Conservation (phyloP, 2,113 vertebrate genomes). For the Silurus glanis region DNA sequence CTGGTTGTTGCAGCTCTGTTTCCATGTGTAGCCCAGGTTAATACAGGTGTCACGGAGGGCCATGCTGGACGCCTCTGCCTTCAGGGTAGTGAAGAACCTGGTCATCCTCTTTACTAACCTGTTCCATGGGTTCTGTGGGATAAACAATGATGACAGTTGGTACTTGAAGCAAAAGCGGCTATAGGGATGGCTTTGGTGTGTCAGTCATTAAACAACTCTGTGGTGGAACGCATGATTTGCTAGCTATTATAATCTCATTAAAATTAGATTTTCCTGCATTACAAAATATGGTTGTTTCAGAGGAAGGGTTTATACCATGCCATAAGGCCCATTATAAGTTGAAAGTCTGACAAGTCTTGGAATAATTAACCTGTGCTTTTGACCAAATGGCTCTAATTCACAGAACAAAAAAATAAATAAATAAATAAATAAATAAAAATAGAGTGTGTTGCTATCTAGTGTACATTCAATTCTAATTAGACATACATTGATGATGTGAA, state of each 20-base stretch:
- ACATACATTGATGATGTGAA: too few relatives aligned
- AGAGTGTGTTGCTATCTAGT: not conserved
- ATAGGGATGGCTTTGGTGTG: not conserved
- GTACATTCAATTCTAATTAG: not conserved
- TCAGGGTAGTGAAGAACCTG: slow-evolving; percentile 89
- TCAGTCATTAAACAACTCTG: not conserved
- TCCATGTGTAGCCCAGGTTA: slow-evolving; percentile 82
- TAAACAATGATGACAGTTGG: not conserved
- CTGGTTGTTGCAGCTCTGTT: slow-evolving; percentile 78
- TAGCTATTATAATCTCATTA: not conserved
- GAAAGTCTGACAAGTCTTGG: not conserved
- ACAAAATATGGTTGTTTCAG: not conserved
- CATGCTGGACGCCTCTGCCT: slow-evolving; percentile 77
- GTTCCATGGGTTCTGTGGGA: slow-evolving; percentile 84
- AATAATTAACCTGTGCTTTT: not conserved
- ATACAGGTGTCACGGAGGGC: slow-evolving; percentile 83
- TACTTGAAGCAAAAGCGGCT: not conserved
- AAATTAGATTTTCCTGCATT: not conserved
- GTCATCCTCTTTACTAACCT: slow-evolving; percentile 90
- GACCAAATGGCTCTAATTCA: not conserved
- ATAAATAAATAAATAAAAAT: too few relatives aligned
- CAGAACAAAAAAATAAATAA: too few relatives aligned
- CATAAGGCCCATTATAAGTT: not conserved
- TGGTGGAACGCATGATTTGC: not conserved
- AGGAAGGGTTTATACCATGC: not conserved